A percentile compares a stretch with the other conserved stretches of the same genome.
Conservation (phyloP, 2,888 invertebrate genomes). For the Aporophyla lueneburgensis region DNA sequence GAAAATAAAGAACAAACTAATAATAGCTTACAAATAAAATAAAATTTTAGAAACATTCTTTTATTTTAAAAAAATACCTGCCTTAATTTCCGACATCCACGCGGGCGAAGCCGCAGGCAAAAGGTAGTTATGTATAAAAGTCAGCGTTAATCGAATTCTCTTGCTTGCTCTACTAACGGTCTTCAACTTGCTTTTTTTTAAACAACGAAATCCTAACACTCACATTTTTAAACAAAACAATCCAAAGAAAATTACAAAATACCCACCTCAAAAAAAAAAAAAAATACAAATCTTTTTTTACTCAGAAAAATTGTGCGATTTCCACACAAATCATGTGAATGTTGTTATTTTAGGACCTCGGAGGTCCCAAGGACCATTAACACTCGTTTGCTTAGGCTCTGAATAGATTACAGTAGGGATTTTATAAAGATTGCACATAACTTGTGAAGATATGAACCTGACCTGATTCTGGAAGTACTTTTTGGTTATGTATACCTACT, state of each 20-base stretch:
- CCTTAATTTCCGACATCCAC: too few relatives aligned
- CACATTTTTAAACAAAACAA: constrained; percentile 4
- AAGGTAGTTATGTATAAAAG: too few relatives aligned
- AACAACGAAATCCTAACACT: background rate
- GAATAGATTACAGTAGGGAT: constrained; percentile 69
- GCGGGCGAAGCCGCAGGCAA: too few relatives aligned
- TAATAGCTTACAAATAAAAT: too few relatives aligned
- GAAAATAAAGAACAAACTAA: too few relatives aligned
- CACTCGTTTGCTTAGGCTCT: constrained; percentile 69
- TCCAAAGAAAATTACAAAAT: constrained; percentile 2
- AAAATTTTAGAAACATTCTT: too few relatives aligned
- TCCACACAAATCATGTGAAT: constrained; percentile 63
- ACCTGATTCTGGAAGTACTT: background rate
- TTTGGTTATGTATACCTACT: background rate
- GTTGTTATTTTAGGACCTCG: constrained; percentile 71
- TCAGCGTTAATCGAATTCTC: too few relatives aligned
- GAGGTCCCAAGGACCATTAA: constrained; percentile 64
- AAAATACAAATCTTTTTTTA: constrained; percentile 6
- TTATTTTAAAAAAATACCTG: too few relatives aligned
- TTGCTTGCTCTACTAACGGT: too few relatives aligned
- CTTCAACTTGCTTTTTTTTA: background rate
- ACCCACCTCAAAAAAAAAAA: constrained; percentile 20
- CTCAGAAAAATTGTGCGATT: constrained; percentile 47
- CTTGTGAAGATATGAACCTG: constrained; percentile 48
- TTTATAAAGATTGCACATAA: constrained; percentile 65